Evolutionary conservation across 2,113 vertebrate genomes (phyloP), one percentile per base, ranked within the genome.

Genomic region (Stomatorhinus ivindoensis): DNA sequence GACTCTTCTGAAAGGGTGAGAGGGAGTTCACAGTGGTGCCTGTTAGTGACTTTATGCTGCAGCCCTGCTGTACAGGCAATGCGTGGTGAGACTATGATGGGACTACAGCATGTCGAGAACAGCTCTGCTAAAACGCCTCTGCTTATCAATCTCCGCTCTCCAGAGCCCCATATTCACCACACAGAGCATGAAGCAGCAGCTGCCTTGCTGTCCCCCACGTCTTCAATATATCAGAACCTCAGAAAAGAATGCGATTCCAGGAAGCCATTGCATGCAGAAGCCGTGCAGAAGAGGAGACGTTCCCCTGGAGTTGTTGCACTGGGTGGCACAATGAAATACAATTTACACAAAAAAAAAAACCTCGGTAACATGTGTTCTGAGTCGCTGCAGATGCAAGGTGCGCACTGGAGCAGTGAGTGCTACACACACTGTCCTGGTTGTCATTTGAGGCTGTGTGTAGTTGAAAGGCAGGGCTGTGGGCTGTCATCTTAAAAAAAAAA

Each of bases 61-160:
- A 0, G 35, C 24, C 31, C 88, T 51, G 42, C 27, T 44, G 44
- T 27, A 76, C n/a, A 53, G 88, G 87, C 48, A 48, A 89, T 58
- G 61, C 61, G 84, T 46, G 65, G 35, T 46, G 61, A 84, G 65
- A 89, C 88, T 85, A 58, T 89, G 90, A 91, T 89, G 15, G 61
- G 88, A 91, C 90, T 91, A 90, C 65, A 82, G 88, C 80, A 90
- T 88, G 87, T 84, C 87, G 51, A 24, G 53, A 51, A 51, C 6
- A 61, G 35, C 44, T 90, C 87, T 90, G 90, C 61, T 69, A 87
- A 51, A 91, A 87, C 47, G 35, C 83, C 86, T 89, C 24, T 87
- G 48, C 73, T 82, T 55, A 89, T 89, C 88, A 51, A 53, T 87
- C 85, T 46, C 47, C 47, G n/a, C 31, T 58, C 51, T 35, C 31